Evolutionary conservation across 2,888 invertebrate species (phyloP), one percentile per base, ranked within the genome.

Genomic region (Ceraclea dissimilis): DNA sequence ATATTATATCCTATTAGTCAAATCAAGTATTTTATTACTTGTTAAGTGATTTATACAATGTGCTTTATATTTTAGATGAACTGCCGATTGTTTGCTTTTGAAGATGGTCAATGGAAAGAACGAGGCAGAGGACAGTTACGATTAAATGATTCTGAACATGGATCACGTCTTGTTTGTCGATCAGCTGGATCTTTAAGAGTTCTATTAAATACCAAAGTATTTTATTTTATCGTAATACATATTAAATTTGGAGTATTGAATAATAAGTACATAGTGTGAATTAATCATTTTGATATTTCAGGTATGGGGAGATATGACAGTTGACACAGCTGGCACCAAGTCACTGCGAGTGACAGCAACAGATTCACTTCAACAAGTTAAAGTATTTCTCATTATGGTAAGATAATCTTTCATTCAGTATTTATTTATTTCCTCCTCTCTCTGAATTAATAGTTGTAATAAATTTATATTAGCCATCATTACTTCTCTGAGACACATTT

Each of bases 261-360:
- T 10, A 33, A 33, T 33, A 10, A 10, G 13, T 33, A 33, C 33
- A 33, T 33, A 33, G 8, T 13, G n/a, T 26, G 26, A 26, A 10
- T 26, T 4, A 10, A 4, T 10, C 26, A 26, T 10, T 6, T 26
- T 26, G 4, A 10, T 46, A 44, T 51, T 20, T 26, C 62, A 82
- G 82, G 81, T 90, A 62, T 95, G 93, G 93, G 83, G 89, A 5
- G 94, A 88, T 61, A 95, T 95, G 95, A 87, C 90, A 11, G 86
- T 90, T 20, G 91, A 94, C 69, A 82, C 87, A 62, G 90, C 93
- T 2, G 92, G 90, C 66, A 82, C 84, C 63, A 94, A 93, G 75
- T 92, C 90, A 62, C 79, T 96, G 22, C 79, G 94, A 62, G 78
- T 96, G 64, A 94, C 94, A 2, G 95, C 93, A 2, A 83, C 90